Percentiles rank a stretch among this genome's conserved stretches.
phyloP scores from a whole-genome alignment of 2,797 vertebrate genomes.

The Danio choprae region DNA sequence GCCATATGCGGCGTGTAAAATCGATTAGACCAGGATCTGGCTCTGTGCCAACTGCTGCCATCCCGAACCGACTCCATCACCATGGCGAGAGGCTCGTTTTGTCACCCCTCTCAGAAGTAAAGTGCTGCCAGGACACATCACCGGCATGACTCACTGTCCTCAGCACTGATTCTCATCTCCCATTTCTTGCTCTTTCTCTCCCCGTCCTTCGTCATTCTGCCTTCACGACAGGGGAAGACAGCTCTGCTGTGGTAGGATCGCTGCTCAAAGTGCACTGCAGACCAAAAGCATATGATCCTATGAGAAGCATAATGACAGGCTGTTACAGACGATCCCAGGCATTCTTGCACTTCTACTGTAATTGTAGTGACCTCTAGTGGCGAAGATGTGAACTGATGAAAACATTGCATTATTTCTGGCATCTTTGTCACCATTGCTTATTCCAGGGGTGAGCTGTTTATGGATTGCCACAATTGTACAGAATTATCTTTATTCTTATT shows the following conservation, averaged over 20 bases:
- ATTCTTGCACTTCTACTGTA: conserved; percentile 15
- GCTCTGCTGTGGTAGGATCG: conserved; percentile 72
- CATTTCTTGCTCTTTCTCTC: conserved; percentile 54
- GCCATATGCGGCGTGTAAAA: conserved; percentile 10
- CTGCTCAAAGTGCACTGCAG: conserved; percentile 77
- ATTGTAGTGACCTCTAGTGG: conserved; percentile 59
- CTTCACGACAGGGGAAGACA: conserved; percentile 63
- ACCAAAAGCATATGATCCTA: conserved; percentile 78
- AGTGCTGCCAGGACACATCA: conserved; percentile 55
- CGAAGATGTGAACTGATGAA: conserved; percentile 31
- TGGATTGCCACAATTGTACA: too few species aligned
- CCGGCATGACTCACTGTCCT: conserved; percentile 52
- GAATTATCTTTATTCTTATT: too few species aligned
- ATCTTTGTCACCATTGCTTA: not conserved
- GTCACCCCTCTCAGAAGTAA: conserved; percentile 69
- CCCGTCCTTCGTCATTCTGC: conserved; percentile 51
- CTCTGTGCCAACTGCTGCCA: conserved; percentile 43
- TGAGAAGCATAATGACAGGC: conserved; percentile 76
- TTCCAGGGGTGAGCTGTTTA: too few species aligned
- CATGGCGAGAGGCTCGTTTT: conserved; percentile 66
- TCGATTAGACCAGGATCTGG: conserved; percentile 24
- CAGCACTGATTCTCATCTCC: conserved; percentile 61
- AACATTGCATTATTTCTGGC: conserved; percentile 6
- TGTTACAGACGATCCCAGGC: conserved; percentile 14
- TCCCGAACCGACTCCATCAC: conserved; percentile 31